phyloP scores from a whole-genome alignment of 2,113 vertebrate species.

The Tenebrosternarchus preto region DNA sequence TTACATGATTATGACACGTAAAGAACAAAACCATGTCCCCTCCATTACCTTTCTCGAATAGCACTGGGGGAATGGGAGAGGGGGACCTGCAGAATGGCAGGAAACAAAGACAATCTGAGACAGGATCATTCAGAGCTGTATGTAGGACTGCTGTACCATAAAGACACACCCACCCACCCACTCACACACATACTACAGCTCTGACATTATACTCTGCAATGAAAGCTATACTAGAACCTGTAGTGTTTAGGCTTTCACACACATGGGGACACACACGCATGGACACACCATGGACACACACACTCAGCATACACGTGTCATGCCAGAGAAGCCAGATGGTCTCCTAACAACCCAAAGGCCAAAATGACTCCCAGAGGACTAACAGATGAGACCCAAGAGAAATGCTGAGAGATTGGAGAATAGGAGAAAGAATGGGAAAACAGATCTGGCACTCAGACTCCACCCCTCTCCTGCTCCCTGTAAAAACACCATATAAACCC shows the following conservation, averaged over 20 bases:
- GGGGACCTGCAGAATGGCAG: background rate
- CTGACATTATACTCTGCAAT: conserved; percentile 15
- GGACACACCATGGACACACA: no score
- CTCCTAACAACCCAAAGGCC: conserved; percentile 57
- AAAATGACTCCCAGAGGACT: conserved; percentile 51
- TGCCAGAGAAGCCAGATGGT: conserved; percentile 70
- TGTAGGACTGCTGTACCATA: no score
- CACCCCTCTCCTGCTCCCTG: background rate
- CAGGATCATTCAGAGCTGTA: background rate
- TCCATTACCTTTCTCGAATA: background rate
- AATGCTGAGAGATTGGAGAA: conserved; percentile 31
- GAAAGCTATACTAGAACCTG: background rate
- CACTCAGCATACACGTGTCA: conserved; percentile 62
- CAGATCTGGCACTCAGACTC: conserved; percentile 30
- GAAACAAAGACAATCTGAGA: background rate
- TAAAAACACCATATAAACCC: conserved; percentile 21
- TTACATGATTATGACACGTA: conserved; percentile 16
- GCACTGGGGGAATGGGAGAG: background rate
- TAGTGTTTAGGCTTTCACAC: background rate
- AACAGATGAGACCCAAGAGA: conserved; percentile 32
- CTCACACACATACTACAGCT: conserved; percentile 11
- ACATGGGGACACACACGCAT: conserved; percentile 45
- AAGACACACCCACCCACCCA: no score
- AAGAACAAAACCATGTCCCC: background rate
- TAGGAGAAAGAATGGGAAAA: conserved; percentile 31